phyloP scores from a whole-genome alignment of 2,797 vertebrate genomes.

The Lindbergichthys nudifrons region DNA sequence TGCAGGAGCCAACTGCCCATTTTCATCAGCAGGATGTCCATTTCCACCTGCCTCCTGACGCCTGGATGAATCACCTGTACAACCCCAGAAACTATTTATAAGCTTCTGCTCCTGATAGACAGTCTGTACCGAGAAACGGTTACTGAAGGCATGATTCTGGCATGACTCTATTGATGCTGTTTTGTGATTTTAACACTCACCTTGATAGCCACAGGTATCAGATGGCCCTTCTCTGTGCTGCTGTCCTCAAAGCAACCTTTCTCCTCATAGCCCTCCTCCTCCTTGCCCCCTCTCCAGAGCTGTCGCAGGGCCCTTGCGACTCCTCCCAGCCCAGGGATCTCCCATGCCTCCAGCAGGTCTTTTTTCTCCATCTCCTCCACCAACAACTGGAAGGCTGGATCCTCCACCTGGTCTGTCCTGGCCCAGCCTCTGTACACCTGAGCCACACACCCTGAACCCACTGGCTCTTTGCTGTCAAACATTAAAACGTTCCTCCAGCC shows the following conservation, averaged over 20 bases:
- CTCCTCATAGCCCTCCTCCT: conserved; percentile 51
- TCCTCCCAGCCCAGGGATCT: conserved; percentile 81
- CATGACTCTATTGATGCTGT: background rate
- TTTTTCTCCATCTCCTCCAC: conserved; percentile 67
- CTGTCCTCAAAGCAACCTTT: conserved; percentile 21
- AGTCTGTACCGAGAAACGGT: background rate
- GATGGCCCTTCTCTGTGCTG: conserved; percentile 58
- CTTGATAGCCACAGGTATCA: conserved; percentile 93
- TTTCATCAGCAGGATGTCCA: conserved; percentile 94
- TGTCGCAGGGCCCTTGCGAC: conserved; percentile 67
- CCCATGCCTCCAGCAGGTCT: conserved; percentile 86
- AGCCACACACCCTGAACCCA: conserved; percentile 94
- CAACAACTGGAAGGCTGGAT: conserved; percentile 74
- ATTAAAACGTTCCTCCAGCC: conserved; percentile 85
- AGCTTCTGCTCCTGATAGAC: background rate
- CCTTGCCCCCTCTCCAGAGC: conserved; percentile 54
- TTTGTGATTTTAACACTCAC: conserved; percentile 69
- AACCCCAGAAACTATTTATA: background rate
- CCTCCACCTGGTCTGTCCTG: conserved; percentile 77
- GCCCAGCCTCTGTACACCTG: conserved; percentile 94
- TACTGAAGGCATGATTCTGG: too few relatives aligned
- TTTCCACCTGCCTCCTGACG: conserved; percentile 89
- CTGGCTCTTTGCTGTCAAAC: conserved; percentile 89
- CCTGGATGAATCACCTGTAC: conserved; percentile 93
- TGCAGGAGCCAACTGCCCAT: conserved; percentile 87